Evolutionary conservation across 2,113 vertebrate species (phyloP), one percentile per base, ranked within the genome.

Genomic region (Psophia crepitans): DNA sequence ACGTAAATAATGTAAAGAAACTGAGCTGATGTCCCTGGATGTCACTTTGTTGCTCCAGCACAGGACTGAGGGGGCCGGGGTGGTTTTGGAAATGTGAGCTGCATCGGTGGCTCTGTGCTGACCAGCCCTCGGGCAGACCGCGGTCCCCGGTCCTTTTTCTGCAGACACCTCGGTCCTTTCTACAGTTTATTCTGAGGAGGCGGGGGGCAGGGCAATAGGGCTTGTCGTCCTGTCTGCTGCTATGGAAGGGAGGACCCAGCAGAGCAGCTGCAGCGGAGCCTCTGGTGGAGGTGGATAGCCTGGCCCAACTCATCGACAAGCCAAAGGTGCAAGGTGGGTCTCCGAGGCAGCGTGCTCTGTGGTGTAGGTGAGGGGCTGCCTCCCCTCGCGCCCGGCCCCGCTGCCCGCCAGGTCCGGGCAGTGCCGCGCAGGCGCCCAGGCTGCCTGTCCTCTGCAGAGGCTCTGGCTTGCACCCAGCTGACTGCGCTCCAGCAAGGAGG

Each of bases 291-390:
- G 16, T 4, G 64, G 56, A 18, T 5, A 5, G 33, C 5, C 39
- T 2, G 21, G 46, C 58, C 41, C 41, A 4, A 1, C 8, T 12
- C 54, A n/a, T 14, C 1, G 0, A 48, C 2, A 3, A 27, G 32
- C n/a, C 58, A 3, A 8, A 58, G 76, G 26, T 5, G 32, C 2
- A 1, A 4, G 2, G 64, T 1, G 3, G 49, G 69, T 5, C 63
- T 27, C 2, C 4, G 66, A 13, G 66, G 58, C 41, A 10, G 30
- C 3, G 2, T 2, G 77, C 5, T n/a, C 18, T 0, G 14, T 6
- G 18, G 53, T 2, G 4, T 8, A 30, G 41, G 80, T 2, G 33
- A 5, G 23, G 13, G 58, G 21, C 58, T 20, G 57, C 9, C 0
- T 18, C 14, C 15, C 22, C 35, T 19, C 5, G 6, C 0, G 2